Evolutionary conservation across 2,797 vertebrate genomes (phyloP), one percentile per base, ranked within the genome.

Genomic region (Tokudaia muenninki): DNA sequence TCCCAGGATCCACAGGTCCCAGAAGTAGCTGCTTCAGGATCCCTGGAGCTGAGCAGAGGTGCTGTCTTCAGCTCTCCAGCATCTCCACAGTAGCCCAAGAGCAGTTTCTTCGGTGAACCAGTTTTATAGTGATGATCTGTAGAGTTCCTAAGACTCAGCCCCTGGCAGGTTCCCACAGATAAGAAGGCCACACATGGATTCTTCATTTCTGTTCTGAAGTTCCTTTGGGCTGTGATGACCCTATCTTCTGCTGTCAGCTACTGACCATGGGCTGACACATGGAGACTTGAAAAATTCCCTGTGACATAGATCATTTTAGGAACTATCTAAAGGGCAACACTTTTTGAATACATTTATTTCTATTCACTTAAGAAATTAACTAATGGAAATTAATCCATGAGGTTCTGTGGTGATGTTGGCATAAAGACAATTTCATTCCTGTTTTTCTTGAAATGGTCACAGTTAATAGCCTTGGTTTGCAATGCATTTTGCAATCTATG

Each of bases 301-400:
- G 10, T 78, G 57, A 74, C n/a, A 16, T 83, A 29, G 44, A 93
- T n/a, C 52, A 16, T 82, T 95, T 95, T 86, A 86, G 86, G 92
- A 21, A 92, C 72, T 90, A 29, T 6, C 16, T 21, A 26, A 44
- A 91, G 79, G 47, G 6, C 37, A 82, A 74, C 50, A 74, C 61
- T 83, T 72, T 55, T 17, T 75, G 26, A 84, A 41, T 74, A 59
- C 22, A n/a, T 44, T 44, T 75, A 75, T 88, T 52, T 94, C 7
- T 93, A 44, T 83, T 90, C 4, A 93, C 55, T 5, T 75, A 22
- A 44, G 50, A 94, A 57, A 93, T 22, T 5, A 0, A 0, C 65
- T 91, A 94, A 83, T 84, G 87, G 57, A 92, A 92, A 94, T 91
- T 94, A 86, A 94, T 81, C 57, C 41, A 63, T n/a, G 65, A 86